Conservation (phyloP, 2,113 vertebrate species). For the Microtus montanus region DNA sequence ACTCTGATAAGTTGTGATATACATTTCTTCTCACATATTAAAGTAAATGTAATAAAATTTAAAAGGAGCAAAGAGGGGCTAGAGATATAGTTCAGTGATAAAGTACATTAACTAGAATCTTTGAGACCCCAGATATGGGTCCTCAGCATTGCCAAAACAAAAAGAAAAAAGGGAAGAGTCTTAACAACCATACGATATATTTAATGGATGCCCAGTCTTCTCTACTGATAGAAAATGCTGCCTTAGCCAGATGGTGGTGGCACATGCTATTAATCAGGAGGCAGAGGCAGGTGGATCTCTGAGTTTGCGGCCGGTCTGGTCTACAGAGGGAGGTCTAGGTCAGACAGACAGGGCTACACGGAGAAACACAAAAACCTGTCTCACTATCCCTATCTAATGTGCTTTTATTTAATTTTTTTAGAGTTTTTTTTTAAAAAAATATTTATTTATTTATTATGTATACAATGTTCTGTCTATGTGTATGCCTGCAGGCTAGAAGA, state of each 20-base stretch:
- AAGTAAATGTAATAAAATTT: neutral
- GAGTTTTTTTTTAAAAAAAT: too few species aligned
- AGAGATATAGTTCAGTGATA: too few species aligned
- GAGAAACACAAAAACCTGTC: neutral
- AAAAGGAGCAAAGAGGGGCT: neutral
- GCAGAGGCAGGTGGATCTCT: neutral
- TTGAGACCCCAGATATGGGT: neutral
- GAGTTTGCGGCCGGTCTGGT: neutral
- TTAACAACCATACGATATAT: too few species aligned
- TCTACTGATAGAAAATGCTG: constrained; percentile 14
- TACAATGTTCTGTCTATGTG: too few species aligned
- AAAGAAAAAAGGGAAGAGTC: neutral
- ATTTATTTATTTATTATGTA: too few species aligned
- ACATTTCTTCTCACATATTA: neutral
- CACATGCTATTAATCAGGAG: neutral
- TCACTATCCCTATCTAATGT: neutral
- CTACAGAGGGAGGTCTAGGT: neutral
- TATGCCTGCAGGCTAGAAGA: too few species aligned
- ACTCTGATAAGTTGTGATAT: neutral
- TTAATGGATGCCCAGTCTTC: neutral
- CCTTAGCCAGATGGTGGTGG: neutral
- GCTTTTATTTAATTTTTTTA: neutral
- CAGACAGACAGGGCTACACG: neutral
- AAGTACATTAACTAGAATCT: neutral
- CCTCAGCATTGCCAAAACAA: neutral